Base-by-base conservation (phyloP, 2,888 invertebrate genomes). In the Pardosa pseudoannulata region DNA sequence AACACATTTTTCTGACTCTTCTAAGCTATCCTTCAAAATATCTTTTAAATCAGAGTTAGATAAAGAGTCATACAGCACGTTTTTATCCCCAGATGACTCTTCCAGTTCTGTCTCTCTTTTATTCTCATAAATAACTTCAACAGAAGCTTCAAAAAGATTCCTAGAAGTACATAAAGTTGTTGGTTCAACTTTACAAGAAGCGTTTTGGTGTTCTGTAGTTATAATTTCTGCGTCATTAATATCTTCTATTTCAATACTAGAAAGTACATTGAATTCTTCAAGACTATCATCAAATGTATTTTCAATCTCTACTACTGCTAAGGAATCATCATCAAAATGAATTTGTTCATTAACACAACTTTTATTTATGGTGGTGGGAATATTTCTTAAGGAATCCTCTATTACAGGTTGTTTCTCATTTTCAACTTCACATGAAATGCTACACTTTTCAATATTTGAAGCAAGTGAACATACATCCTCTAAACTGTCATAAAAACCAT, bases 251-350 rank as follows among this genome's bases (percentile, higher is more conserved):
- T 28, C 65, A 13, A 64, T 46, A n/a, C 62, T 39, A 27, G 29
- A 19, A 31, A 36, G 67, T 23, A 73, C 32, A 28, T 72, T 71
- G 16, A 64, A 32, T 36, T 85, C 83, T 28, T 85, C 83, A 23
- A 85, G 67, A 39, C 83, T 85, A 11, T 85, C 83, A 50, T 78
- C 78, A 56, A 85, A 85, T n/a, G 78, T 65, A 39, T 78, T 85
- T 72, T 78, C 83, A 79, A n/a, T 23, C n/a, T 85, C 83, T 31
- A 79, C 9, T 27, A 85, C 79, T 23, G 83, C 83, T 23, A 85
- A 73, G 16, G 83, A 85, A 78, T 85, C 83, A 5, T 85, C 83
- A 36, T 85, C 78, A 72, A 78, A 83, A 71, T 78, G 65, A 27
- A 41, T 13, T 39, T 78, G 83, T 9, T 85, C 83, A 56, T 50